Evolutionary conservation across 53 echinoderm and acorn worm genomes (phyloP).

Genomic region (Henricia sp.): DNA sequence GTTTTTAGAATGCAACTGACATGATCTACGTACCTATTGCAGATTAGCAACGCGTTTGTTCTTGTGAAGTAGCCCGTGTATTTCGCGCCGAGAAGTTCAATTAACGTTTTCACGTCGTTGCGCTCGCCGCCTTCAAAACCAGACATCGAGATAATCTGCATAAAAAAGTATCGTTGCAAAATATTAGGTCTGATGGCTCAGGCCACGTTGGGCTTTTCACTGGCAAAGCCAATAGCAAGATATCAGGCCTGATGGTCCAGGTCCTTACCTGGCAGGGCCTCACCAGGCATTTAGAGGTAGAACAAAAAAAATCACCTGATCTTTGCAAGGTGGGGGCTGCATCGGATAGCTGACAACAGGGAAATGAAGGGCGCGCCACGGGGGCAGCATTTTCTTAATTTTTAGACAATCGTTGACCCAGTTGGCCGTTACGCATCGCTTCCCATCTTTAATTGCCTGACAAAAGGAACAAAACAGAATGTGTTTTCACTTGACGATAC

Average conservation of each 20-base stretch:
- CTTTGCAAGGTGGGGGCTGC: conserved; percentile 84
- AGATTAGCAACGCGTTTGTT: conserved; percentile 88
- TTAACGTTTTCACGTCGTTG: conserved; percentile 92
- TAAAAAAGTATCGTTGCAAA: too few species aligned
- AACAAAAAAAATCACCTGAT: conserved; percentile 87
- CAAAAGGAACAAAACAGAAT: too few species aligned
- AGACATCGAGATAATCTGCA: conserved; percentile 89
- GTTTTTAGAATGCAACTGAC: too few species aligned
- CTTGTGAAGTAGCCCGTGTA: conserved; percentile 96
- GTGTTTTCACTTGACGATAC: too few species aligned
- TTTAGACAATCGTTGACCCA: conserved; percentile 97
- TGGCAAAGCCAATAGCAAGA: too few species aligned
- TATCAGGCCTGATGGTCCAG: too few species aligned
- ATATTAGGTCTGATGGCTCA: too few species aligned
- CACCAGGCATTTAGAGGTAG: too few species aligned
- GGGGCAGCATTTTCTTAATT: conserved; percentile 87
- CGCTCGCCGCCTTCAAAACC: conserved; percentile 97
- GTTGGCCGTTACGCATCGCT: conserved; percentile 92
- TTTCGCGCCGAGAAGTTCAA: conserved; percentile 89
- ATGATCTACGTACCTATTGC: conserved; percentile 68
- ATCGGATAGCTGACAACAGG: conserved; percentile 87
- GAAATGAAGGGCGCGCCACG: conserved; percentile 95
- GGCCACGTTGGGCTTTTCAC: too few species aligned
- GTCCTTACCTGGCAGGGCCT: too few species aligned
- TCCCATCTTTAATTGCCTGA: conserved; percentile 95